These are phyloP conservation scores for Aspidapion aeneum DNA, from an alignment of 2,888 invertebrate species.

Conservation along the genomic window DNA sequence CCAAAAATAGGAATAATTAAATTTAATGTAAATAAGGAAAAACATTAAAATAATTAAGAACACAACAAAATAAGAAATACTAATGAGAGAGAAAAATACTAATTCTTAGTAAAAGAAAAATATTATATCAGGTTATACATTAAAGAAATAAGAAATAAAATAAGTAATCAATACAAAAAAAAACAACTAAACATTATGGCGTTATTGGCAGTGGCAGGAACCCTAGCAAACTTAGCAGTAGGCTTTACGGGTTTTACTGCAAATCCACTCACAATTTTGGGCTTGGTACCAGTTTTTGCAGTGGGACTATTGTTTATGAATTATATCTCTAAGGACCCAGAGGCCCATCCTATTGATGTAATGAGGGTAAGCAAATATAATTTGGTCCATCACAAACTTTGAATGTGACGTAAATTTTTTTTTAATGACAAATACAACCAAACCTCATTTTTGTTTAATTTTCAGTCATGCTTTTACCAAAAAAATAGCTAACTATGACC, in stretches of 20 bases:
- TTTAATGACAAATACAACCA: background rate
- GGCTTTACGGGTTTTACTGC: constrained; percentile 41
- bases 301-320: constrained; percentile 77
- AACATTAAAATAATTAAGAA: background rate
- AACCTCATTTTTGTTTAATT: too few species aligned
- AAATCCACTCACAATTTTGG: constrained; percentile 59
- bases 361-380: constrained; percentile 57
- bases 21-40: background rate
- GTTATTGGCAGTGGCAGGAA: constrained; percentile 48
- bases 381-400: background rate
- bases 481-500: too few species aligned
- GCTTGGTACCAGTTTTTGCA: constrained; percentile 77
- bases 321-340: constrained; percentile 79
- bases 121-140: too few species aligned
- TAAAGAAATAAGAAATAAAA: too few species aligned
- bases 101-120: too few species aligned
- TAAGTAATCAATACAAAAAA: too few species aligned
- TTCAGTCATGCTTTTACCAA: too few species aligned
- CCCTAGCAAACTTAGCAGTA: constrained; percentile 43
- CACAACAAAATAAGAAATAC: too few species aligned
- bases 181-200: constrained; percentile 43
- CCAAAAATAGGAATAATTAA: background rate
- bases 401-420: too few species aligned
- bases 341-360: constrained; percentile 70
- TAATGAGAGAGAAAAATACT: too few species aligned